Evolutionary conservation across 2,888 invertebrate species (phyloP).

Genomic region (Oligia strigilis): DNA sequence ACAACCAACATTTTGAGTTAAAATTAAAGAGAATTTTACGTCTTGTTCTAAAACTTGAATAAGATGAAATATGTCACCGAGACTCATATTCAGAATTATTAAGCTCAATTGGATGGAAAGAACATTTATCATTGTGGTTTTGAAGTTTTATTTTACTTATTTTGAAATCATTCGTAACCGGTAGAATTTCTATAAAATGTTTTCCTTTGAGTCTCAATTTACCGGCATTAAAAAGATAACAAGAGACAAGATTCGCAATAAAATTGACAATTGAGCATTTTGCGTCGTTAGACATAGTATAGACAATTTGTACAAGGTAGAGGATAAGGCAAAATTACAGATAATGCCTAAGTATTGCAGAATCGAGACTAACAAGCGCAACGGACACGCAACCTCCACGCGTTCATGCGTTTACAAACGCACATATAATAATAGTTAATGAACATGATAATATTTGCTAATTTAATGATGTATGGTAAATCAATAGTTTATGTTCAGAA

Average conservation of each 20-base stretch:
- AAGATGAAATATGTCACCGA: conserved; percentile 23
- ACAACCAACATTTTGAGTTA: conserved; percentile 55
- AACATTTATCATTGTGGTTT: conserved; percentile 31
- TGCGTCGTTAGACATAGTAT: conserved; percentile 35
- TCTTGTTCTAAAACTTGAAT: conserved; percentile 42
- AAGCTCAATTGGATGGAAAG: conserved; percentile 1
- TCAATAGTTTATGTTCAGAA: conserved; percentile 42
- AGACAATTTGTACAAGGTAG: conserved; percentile 28
- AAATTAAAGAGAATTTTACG: conserved; percentile 47
- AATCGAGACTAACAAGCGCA: conserved; percentile 57
- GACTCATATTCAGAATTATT: conserved; percentile 22
- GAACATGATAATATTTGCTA: conserved; percentile 53
- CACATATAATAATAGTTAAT: conserved; percentile 46
- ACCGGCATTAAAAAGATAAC: conserved; percentile 11
- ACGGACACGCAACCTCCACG: conserved; percentile 58
- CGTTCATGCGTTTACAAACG: conserved; percentile 36
- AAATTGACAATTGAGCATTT: conserved; percentile 40
- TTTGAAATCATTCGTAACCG: conserved; percentile 7
- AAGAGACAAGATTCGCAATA: conserved; percentile 25
- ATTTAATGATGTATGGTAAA: conserved; percentile 48
- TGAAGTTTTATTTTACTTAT: conserved; percentile 6
- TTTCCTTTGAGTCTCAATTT: conserved; percentile 34
- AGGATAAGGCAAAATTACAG: conserved; percentile 51
- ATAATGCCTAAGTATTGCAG: conserved; percentile 49
- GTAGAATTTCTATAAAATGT: conserved; percentile 11